Evolutionary conservation across 2,797 vertebrate genomes (phyloP), one percentile per base, ranked within the genome.

Genomic region (Sebastes matsubarae): DNA sequence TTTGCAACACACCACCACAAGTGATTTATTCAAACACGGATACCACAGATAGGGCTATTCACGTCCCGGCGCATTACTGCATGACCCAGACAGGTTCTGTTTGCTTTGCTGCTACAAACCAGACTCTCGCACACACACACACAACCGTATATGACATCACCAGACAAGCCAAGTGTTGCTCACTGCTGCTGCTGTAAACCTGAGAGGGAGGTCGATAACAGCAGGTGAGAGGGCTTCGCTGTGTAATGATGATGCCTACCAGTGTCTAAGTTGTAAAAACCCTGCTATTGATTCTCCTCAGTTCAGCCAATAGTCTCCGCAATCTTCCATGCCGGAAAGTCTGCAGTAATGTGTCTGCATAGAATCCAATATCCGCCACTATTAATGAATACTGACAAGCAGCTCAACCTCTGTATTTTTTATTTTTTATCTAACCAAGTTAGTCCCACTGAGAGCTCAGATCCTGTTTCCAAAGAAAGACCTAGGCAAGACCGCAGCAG

Each of bases 191-290:
- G 85, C 81, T 91, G 92, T 92, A 88, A 90, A 92, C 83, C 87
- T 69, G 85, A 87, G 88, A 82, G 80, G 79, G 82, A 72, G 88
- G 92, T 94, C 91, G 89, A 95, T 92, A 93, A 89, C 79, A 80
- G 92, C 93, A 95, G 95, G 93, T 94, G 95, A 94, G 93, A 94
- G 92, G 91, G 87, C 88, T 90, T 90, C 66, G 55, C 87, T 82
- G 88, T 93, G 90, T 94, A 93, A 93, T 91, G 92, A 94, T 92
- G 92, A 95, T 91, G 92, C 87, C 89, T 94, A 92, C 93, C 91
- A 82, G 89, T 91, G 94, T 94, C 93, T 89, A 93, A 92, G 91
- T 93, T 94, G 94, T 94, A 94, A 94, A 94, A 94, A 94, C 90
- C 89, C 87, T 66, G 79, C 81, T 93, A 96, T 95, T 93, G 95